Evolutionary conservation across 2,797 vertebrate genomes (phyloP), one percentile per base, ranked within the genome.

Genomic region (Fringilla coelebs): DNA sequence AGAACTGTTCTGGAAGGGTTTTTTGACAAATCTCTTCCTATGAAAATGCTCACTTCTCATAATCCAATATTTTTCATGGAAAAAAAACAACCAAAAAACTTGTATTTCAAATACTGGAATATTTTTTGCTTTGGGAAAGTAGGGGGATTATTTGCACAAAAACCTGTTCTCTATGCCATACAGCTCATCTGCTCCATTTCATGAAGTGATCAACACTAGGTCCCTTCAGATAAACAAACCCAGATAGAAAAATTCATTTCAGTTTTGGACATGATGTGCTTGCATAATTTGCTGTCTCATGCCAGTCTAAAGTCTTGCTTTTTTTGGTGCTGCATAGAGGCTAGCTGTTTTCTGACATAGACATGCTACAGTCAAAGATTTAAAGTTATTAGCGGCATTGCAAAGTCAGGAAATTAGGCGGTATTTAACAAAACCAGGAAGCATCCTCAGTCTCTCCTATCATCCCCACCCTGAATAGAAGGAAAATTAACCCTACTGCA

Each of bases 181-280:
- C 7, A 88, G 43, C 24, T 38, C 17, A 2, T 66, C 54, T 76
- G 38, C 55, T 94, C 60, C 25, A n/a, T 80, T 94, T 78, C 32
- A 66, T 76, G n/a, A 90, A 66, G 43, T 67, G 73, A 68, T 61
- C 85, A 82, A 72, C 48, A 34, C 12, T 40, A 83, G 62, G 38
- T 66, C 46, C 51, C 73, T 93, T 88, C 85, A 94, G 72, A 88
- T 45, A 93, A 94, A 95, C 66, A 85, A 94, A 62, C 11, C 20
- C 34, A 26, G 26, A 91, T 3, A 75, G 63, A 90, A 90, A 94
- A 91, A 85, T 22, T 88, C 13, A 62, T 90, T 70, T 91, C 24
- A 17, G 13, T 74, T 91, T 86, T 63, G 58, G 65, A 88, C 58
- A 66, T 11, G 13, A 71, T 74, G 20, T 68, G 38, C 70, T 93